These are phyloP conservation scores for Trichomalopsis sarcophagae DNA, from an alignment of 1,140 invertebrate species.

Conservation along the genomic window DNA sequence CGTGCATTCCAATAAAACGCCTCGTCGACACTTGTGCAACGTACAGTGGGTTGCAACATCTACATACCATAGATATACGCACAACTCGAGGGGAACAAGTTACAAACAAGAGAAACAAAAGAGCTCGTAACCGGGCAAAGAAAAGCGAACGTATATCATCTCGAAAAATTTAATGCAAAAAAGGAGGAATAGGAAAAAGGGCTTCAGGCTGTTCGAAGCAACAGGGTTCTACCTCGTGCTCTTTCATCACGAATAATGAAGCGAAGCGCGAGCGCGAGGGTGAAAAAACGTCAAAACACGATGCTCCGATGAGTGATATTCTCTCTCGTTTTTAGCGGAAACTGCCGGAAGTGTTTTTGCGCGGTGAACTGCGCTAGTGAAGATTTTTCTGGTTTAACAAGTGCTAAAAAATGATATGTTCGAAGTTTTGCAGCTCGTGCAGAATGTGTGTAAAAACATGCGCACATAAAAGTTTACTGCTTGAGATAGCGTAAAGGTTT, in stretches of 20 bases:
- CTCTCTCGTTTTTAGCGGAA: too few relatives aligned
- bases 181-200: background rate
- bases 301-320: too few relatives aligned
- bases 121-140: background rate
- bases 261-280: background rate
- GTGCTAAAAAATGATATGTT: too few relatives aligned
- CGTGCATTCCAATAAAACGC: too few relatives aligned
- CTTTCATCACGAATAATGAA: slow-evolving; percentile 27
- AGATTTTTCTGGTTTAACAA: background rate
- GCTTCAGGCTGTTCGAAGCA: background rate
- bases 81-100: background rate
- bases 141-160: background rate
- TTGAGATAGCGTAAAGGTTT: too few relatives aligned
- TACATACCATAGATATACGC: too few relatives aligned
- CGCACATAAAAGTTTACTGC: too few relatives aligned
- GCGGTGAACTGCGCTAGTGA: background rate
- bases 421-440: too few relatives aligned
- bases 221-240: slow-evolving; percentile 1
- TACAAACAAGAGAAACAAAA: background rate
- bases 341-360: too few relatives aligned
- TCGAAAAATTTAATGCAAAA: slow-evolving; percentile 31
- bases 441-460: too few relatives aligned
- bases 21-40: too few relatives aligned
- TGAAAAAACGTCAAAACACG: background rate
- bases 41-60: too few relatives aligned